Evolutionary conservation across 2,888 invertebrate genomes (phyloP), one percentile per base, ranked within the genome.

Genomic region (Morpho helenor): DNA sequence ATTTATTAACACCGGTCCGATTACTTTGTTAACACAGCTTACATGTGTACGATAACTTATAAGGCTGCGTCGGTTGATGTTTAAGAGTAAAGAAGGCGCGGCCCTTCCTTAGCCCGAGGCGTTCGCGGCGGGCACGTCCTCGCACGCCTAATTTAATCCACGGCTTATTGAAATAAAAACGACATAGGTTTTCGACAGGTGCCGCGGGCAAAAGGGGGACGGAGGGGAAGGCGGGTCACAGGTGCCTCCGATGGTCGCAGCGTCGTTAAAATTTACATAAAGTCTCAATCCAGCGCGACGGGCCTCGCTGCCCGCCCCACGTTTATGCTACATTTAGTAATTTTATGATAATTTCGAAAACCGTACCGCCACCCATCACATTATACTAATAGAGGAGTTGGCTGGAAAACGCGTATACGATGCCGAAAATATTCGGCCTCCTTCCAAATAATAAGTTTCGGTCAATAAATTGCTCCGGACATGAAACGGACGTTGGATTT

Each of bases 211-310:
- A 69, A 74, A 75, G 76, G 73, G 73, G 71, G 72, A 72, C 74
- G 80, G 79, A 61, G 72, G 71, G 69, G 75, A 75, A 71, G 74
- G 74, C 65, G 77, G 81, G 86, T 79, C 90, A 82, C 90, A 90
- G 90, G 90, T 90, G 90, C 78, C 79, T 76, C 72, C 90, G 88
- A 90, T 90, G 90, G 90, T 89, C 90, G 88, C 89, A 80, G 86
- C 85, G 87, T 88, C 90, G 90, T 90, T 90, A 90, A 89, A 89
- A 90, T 90, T 90, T 90, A 90, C 90, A 90, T 90, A 90, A 90
- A 89, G 90, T 90, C 90, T 90, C 89, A 89, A 90, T 90, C 89
- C 89, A 82, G 86, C 77, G 76, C 84, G 84, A 72, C 84, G 81
- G 76, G 80, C 80, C 76, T 75, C 78, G 79, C 84, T 84, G 85